Evolutionary conservation across 1,140 invertebrate genomes (phyloP).

Genomic region (Potamilus streckersoni): DNA sequence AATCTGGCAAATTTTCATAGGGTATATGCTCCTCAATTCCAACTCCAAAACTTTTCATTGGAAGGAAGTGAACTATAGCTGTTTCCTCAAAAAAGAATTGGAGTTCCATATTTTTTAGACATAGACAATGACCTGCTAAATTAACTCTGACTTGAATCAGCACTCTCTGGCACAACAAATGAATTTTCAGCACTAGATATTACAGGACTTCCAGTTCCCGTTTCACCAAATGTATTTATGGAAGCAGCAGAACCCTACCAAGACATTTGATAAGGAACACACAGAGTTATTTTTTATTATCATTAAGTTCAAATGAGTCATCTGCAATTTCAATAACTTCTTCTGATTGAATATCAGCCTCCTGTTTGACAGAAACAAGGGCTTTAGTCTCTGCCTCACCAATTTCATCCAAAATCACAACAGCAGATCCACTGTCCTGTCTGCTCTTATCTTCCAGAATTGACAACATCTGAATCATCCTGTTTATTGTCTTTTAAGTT

Average conservation of each 20-base stretch:
- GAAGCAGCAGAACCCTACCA: constrained; percentile 34
- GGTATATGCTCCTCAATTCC: constrained; percentile 86
- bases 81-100: constrained; percentile 78
- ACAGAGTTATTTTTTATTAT: constrained; percentile 4
- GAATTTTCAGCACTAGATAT: constrained; percentile 32
- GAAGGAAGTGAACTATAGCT: constrained; percentile 75
- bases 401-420: constrained; percentile 6
- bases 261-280: constrained; percentile 8
- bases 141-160: constrained; percentile 7
- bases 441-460: constrained; percentile 26
- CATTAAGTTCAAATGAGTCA: constrained; percentile 19
- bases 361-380: constrained; percentile 13
- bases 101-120: constrained; percentile 79
- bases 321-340: constrained; percentile 12
- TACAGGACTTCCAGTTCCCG: constrained; percentile 35
- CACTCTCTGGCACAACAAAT: background rate
- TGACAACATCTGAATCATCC: constrained; percentile 27
- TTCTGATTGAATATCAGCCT: constrained; percentile 10
- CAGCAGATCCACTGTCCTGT: constrained; percentile 39
- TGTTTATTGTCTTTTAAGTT: constrained; percentile 37
- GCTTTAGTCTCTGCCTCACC: constrained; percentile 10
- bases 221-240: constrained; percentile 44
- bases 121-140: constrained; percentile 48
- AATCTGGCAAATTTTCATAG: constrained; percentile 89
- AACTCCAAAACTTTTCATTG: constrained; percentile 82